Evolutionary conservation across 2,113 vertebrate species (phyloP).

Genomic region (Hipposideros armiger): DNA sequence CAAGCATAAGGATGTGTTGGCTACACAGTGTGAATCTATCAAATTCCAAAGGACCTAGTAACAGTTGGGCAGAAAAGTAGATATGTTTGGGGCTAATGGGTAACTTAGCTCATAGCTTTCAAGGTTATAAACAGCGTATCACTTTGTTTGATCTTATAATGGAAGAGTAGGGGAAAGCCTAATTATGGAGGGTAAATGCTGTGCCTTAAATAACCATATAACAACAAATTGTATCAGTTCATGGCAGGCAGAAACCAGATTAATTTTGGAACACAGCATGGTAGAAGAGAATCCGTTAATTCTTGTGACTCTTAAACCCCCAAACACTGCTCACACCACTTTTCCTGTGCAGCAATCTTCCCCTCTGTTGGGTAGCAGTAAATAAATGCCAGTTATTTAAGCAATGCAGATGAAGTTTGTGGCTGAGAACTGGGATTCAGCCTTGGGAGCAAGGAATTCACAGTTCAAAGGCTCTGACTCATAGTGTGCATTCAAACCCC

Average conservation of each 20-base stretch:
- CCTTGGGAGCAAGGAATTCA: neutral
- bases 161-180: constrained; percentile 54
- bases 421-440: neutral
- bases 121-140: constrained; percentile 16
- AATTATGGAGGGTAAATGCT: constrained; percentile 65
- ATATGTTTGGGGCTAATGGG: neutral
- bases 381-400: constrained; percentile 42
- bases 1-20: neutral
- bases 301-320: neutral
- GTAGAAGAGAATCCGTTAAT: constrained; percentile 50
- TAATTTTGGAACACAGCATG: constrained; percentile 74
- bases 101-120: neutral
- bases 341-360: neutral
- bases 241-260: constrained; percentile 64
- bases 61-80: neutral
- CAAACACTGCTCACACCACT: constrained; percentile 49
- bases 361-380: neutral
- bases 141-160: constrained; percentile 70
- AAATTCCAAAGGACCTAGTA: constrained; percentile 46
- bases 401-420: constrained; percentile 16
- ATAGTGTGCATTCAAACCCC: neutral
- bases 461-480: neutral
- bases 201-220: constrained; percentile 73
- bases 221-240: constrained; percentile 45
- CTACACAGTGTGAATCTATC: neutral